A percentile compares a stretch with the other conserved stretches of the same genome.
Conservation (phyloP, 2,888 invertebrate species). For the Athetis lepigone region DNA sequence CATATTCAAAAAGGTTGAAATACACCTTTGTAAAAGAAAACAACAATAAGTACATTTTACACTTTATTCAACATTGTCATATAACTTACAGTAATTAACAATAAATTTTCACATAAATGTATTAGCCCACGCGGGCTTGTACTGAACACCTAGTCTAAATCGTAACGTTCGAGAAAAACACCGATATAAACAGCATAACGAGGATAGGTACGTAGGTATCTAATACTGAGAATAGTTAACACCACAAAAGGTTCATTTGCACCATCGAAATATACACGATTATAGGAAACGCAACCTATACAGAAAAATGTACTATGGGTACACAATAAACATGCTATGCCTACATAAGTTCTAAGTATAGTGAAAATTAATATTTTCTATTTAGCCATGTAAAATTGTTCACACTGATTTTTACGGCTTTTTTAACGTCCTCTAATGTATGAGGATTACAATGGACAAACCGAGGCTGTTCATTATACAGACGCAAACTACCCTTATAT, state of each 20-base stretch:
- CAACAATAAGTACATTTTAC: constrained; percentile 71
- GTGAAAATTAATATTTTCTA: constrained; percentile 22
- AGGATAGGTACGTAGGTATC: constrained; percentile 42
- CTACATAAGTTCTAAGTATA: constrained; percentile 17
- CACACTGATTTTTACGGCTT: neutral
- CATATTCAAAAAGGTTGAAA: too few relatives aligned
- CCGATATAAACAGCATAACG: constrained; percentile 65
- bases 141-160: constrained; percentile 78
- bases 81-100: constrained; percentile 88
- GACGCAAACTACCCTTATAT: constrained; percentile 49
- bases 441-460: constrained; percentile 8
- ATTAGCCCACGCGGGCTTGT: constrained; percentile 65
- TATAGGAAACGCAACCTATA: constrained; percentile 38
- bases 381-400: neutral
- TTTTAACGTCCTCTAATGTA: neutral
- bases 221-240: constrained; percentile 52
- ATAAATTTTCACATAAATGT: constrained; percentile 76
- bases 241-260: constrained; percentile 49
- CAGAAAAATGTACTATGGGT: constrained; percentile 10
- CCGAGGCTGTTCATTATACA: constrained; percentile 13
- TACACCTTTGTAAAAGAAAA: constrained; percentile 21
- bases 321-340: constrained; percentile 34
- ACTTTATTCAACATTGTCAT: constrained; percentile 88
- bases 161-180: constrained; percentile 69
- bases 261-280: constrained; percentile 40